Evolutionary conservation across 2,888 invertebrate species (phyloP), one percentile per base, ranked within the genome.

Genomic region (Stenchaetothrips biformis): DNA sequence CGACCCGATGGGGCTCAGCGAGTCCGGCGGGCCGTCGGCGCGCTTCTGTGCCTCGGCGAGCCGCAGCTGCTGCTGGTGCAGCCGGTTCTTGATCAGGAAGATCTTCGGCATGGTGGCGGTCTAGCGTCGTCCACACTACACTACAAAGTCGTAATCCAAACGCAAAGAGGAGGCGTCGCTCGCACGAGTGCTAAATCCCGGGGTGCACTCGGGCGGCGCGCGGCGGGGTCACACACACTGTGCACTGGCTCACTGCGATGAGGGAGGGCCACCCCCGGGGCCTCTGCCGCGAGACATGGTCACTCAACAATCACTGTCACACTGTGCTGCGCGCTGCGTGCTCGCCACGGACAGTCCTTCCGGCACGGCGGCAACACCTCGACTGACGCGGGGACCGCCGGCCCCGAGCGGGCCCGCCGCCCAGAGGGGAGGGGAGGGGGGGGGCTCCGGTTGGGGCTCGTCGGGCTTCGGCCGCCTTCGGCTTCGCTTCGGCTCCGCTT

Each of bases 1-100:
- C 1, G 85, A 85, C 4, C 85, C 85, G 7, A 88, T 86, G 16
- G 88, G 87, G 81, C 87, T 86, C 81, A 87, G 86, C 82, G 86
- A 86, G 81, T 85, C 85, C 81, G 85, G 85, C 78, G 85, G 86
- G 81, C 85, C 86, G 82, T 86, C 86, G 79, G 85, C 85, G 78
- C 93, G 90, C 88, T 95, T 94, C 88, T 95, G 95, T 83, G 93
- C 92, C 87, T 95, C 95, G 88, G 93, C 89, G 86, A 96, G 88
- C 85, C 93, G 90, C 86, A 94, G 90, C 88, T 96, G 96, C 91
- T 96, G 95, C 92, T 95, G 94, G 85, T 94, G 94, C 90, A 96
- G 90, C 87, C 95, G 92, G 88, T 95, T 94, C 89, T 95, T 96
- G 85, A 96, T 95, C 85, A 95, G 89, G 89, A 95, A 96, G 88